A percentile compares a stretch with the other conserved stretches of the same genome.
Conservation (phyloP, 2,797 vertebrate genomes). For the Cuculus canorus region DNA sequence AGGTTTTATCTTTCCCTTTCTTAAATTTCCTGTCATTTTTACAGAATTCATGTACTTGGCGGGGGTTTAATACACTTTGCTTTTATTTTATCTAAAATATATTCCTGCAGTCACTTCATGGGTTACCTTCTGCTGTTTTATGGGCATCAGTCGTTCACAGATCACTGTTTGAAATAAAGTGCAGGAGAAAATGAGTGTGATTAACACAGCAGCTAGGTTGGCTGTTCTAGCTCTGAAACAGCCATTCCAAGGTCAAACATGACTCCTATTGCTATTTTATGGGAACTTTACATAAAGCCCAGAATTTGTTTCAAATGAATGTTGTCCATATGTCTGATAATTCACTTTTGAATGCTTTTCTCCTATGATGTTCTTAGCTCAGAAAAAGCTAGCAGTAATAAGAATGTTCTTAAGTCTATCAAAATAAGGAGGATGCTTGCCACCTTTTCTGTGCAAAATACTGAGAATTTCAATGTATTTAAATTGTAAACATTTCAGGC, state of each 20-base stretch:
- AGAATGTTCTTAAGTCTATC: background rate
- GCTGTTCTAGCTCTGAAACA: background rate
- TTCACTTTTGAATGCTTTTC: background rate
- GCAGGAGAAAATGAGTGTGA: conserved; percentile 32
- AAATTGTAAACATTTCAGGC: background rate
- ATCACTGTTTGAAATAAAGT: conserved; percentile 13
- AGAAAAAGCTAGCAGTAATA: background rate
- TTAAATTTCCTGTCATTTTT: background rate
- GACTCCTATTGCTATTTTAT: background rate
- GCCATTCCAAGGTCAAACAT: background rate
- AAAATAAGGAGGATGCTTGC: background rate
- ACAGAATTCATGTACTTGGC: background rate
- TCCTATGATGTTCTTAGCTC: background rate
- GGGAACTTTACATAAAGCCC: background rate
- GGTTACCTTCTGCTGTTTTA: background rate
- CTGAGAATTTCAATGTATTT: background rate
- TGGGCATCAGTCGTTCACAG: background rate
- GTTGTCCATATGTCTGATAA: background rate
- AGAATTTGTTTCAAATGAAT: background rate
- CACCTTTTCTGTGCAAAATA: background rate
- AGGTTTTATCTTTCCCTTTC: background rate
- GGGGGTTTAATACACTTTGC: background rate
- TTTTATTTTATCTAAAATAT: background rate
- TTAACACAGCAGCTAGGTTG: conserved; percentile 40
- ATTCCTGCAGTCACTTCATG: background rate